Evolutionary conservation across 92 coral and sea anemone species (phyloP).

Genomic region (Pocillopora grandis): DNA sequence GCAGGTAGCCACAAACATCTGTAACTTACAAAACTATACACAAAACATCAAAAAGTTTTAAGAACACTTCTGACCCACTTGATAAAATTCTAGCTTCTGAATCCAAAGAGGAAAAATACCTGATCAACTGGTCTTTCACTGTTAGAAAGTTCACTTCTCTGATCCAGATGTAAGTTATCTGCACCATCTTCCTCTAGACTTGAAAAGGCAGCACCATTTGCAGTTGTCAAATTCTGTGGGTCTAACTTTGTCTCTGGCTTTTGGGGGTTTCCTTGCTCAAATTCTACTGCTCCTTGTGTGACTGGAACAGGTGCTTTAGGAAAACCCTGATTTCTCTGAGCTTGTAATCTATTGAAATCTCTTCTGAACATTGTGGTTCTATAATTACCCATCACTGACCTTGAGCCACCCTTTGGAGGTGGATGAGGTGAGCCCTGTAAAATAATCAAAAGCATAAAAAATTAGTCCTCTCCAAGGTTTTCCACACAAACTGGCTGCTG

Average conservation of each 20-base stretch:
- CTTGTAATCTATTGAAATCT: conserved; percentile 81
- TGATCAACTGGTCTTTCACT: conserved; percentile 7
- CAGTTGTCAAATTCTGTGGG: neutral
- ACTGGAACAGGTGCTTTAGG: conserved; percentile 40
- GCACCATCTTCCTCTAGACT: neutral
- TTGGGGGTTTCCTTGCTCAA: neutral
- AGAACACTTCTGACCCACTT: too few relatives aligned
- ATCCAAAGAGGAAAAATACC: neutral
- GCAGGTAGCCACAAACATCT: too few relatives aligned
- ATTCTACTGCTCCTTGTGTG: neutral
- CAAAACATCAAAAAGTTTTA: too few relatives aligned
- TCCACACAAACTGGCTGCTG: too few relatives aligned
- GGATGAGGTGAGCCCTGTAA: conserved; percentile 84
- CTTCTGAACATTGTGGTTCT: conserved; percentile 87
- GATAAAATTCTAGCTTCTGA: neutral
- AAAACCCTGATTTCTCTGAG: conserved; percentile 60
- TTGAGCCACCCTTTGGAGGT: conserved; percentile 63
- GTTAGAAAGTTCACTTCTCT: conserved; percentile 14
- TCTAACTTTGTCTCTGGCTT: neutral
- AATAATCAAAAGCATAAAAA: neutral
- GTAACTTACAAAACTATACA: too few relatives aligned
- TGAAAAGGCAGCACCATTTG: neutral
- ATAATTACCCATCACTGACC: conserved; percentile 64
- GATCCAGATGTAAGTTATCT: conserved; percentile 1
- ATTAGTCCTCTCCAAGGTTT: neutral